These are phyloP conservation scores for Pica pica DNA, from an alignment of 2,113 vertebrate genomes.

Conservation along the genomic window DNA sequence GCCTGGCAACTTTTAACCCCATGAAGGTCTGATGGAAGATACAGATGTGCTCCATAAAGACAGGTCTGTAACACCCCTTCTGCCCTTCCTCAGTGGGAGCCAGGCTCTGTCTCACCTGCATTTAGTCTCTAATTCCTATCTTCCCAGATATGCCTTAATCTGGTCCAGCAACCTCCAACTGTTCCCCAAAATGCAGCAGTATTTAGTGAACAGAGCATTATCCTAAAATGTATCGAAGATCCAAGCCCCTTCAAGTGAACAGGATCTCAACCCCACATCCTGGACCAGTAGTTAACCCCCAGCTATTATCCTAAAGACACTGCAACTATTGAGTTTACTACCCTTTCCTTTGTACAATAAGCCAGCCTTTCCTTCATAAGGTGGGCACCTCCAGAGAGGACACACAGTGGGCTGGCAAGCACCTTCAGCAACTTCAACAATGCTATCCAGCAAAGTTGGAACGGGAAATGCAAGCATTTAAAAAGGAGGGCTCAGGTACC, in stretches of 20 bases:
- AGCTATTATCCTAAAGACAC: neutral
- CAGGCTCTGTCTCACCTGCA: neutral
- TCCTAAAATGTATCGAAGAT: neutral
- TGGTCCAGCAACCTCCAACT: neutral
- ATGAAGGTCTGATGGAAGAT: neutral
- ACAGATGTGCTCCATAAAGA: neutral
- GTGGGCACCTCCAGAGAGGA: neutral
- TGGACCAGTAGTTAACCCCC: neutral
- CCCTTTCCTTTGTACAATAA: neutral
- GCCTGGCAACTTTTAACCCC: neutral
- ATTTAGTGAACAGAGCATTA: neutral
- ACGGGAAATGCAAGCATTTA: neutral
- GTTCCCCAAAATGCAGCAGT: neutral
- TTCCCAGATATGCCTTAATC: neutral
- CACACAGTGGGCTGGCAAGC: neutral
- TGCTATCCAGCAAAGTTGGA: neutral
- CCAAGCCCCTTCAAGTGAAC: neutral
- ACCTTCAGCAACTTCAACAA: neutral
- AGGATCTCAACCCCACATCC: neutral
- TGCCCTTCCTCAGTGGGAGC: neutral
- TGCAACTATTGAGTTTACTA: neutral
- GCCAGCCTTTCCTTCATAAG: neutral
- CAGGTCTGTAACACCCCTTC: neutral
- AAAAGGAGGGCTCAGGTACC: neutral
- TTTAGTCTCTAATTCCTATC: neutral